phyloP scores from a whole-genome alignment of 2,888 invertebrate genomes.

The Yponomeuta sedellus region DNA sequence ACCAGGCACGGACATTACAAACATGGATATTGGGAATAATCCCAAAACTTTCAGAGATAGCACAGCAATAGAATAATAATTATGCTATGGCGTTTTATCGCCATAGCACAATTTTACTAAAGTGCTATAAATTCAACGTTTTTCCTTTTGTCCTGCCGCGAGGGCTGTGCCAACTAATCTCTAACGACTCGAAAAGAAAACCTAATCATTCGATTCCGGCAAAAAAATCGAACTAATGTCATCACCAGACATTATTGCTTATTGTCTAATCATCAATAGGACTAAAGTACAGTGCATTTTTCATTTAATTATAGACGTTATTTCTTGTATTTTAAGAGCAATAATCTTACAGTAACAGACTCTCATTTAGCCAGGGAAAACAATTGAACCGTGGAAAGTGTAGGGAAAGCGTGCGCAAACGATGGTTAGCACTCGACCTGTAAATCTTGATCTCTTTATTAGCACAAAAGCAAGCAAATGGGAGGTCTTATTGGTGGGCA shows the following conservation, averaged over 20 bases:
- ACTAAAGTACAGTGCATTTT: neutral
- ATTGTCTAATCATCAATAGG: neutral
- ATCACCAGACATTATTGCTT: neutral
- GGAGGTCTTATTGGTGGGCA: constrained; percentile 18
- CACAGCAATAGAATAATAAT: no score
- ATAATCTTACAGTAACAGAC: neutral
- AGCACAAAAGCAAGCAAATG: constrained; percentile 13
- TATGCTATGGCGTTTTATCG: no score
- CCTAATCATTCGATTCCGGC: neutral
- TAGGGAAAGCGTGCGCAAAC: constrained; percentile 59
- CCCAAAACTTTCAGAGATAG: no score
- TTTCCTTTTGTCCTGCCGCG: no score
- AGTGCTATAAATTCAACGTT: no score
- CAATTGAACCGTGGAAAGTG: constrained; percentile 70
- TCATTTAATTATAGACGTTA: neutral
- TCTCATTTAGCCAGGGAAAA: constrained; percentile 29
- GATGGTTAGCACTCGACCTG: constrained; percentile 26
- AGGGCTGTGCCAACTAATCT: neutral
- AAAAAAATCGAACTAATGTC: neutral
- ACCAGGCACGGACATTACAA: no score
- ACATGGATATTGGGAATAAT: no score
- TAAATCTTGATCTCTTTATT: constrained; percentile 25
- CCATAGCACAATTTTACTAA: no score
- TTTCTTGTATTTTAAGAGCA: neutral
- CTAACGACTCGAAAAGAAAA: neutral